Evolutionary conservation across 2,797 vertebrate species (phyloP), one percentile per base, ranked within the genome.

Genomic region (Bovichtus diacanthus): DNA sequence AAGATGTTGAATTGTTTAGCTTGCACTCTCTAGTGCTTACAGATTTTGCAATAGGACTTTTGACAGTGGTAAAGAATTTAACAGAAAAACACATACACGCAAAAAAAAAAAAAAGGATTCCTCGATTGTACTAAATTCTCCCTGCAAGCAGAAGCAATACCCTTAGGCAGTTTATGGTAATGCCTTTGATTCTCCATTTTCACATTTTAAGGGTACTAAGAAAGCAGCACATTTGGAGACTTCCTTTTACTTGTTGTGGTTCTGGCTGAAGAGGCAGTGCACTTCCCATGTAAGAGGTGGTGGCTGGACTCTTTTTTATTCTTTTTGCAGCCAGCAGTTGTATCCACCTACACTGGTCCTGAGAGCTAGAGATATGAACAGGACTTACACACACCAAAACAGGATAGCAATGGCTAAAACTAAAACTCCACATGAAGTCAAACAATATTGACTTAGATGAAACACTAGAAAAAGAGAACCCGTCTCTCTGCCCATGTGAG

Each of bases 31-130:
- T 43, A 12, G 62, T 73, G 85, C 43, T 44, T 72, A 74, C 69
- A 62, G 54, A 74, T 82, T 88, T 76, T 58, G 81, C 58, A 76
- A 66, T 15, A n/a, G 68, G 59, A 80, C 81, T 66, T 84, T 75
- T 80, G 81, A 82, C 79, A 74, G 77, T 6, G 36, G 53, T 49
- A 61, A 60, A 78, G 72, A 84, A 82, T 83, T 70, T 82, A 82
- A 80, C 3, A 2, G 41, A 53, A 60, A 46, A 72, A 68, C 53
- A 77, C 43, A 74, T 0, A 61, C 7, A 39, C 2, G 12, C 9
- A 23, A 4, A 74, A n/a, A 66, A 51, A 19, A 27, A 8, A 36
- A 62, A 58, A 60, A 2, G 9, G 6, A 55, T 58, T 65, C 29
- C 58, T 69, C 4, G 3, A 73, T 31, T 75, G 63, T 59, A 76